phyloP scores from a whole-genome alignment of 1,140 invertebrate genomes.

The Melitaea cinxia region DNA sequence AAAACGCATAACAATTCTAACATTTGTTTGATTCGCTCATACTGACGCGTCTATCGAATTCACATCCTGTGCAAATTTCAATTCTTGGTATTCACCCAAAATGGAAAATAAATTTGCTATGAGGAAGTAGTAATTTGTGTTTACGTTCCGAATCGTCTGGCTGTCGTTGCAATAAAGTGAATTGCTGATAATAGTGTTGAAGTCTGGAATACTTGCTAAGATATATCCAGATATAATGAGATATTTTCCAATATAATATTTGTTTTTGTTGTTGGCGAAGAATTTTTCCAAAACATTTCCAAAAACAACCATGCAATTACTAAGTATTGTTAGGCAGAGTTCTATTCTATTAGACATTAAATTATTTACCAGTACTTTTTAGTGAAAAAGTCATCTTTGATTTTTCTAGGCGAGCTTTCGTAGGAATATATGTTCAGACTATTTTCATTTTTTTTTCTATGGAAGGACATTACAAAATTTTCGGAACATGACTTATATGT shows the following conservation, averaged over 20 bases:
- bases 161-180: conserved; percentile 29
- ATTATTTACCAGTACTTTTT: conserved; percentile 3
- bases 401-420: neutral
- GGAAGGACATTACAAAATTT: no score
- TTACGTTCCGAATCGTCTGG: conserved; percentile 28
- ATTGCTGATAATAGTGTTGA: conserved; percentile 35
- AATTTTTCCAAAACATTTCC: conserved; percentile 44
- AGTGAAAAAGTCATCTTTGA: neutral
- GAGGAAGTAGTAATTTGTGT: conserved; percentile 44
- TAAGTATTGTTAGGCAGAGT: conserved; percentile 43
- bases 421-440: neutral
- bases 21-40: conserved; percentile 43
- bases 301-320: conserved; percentile 41
- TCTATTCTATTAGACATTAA: conserved; percentile 32
- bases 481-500: no score
- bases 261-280: conserved; percentile 19
- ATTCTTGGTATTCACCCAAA: conserved; percentile 52
- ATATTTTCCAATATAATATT: conserved; percentile 32
- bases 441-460: neutral
- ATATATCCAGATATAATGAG: conserved; percentile 47
- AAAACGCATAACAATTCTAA: conserved; percentile 40
- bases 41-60: conserved; percentile 16
- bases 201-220: conserved; percentile 41
- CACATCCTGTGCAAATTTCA: conserved; percentile 33
- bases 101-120: conserved; percentile 49